Conservation (phyloP, 2,113 vertebrate genomes). For the Balaeniceps rex region DNA sequence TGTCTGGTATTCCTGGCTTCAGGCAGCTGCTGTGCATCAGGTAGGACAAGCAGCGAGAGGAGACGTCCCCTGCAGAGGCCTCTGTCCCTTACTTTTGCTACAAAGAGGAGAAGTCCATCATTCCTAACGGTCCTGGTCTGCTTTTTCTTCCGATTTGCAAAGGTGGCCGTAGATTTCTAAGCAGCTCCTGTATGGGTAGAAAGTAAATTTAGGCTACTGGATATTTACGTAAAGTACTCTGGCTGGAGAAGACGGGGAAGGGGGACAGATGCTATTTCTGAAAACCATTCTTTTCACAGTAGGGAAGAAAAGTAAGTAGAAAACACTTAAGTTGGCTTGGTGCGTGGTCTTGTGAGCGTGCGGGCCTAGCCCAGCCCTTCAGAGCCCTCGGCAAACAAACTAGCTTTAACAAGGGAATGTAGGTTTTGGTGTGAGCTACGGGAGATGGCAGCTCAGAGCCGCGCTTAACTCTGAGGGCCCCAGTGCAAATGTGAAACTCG, state of each 20-base stretch:
- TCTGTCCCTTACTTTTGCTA: background rate
- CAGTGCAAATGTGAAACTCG: rapidly evolving
- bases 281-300: background rate
- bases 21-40: background rate
- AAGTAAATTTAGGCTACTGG: background rate
- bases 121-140: constrained; percentile 33
- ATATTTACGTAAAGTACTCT: background rate
- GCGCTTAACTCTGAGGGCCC: background rate
- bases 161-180: constrained; percentile 74
- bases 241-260: background rate
- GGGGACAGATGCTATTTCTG: background rate
- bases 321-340: background rate
- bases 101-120: background rate
- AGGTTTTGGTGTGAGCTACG: background rate
- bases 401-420: background rate
- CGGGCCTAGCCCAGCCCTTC: background rate
- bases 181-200: constrained; percentile 68
- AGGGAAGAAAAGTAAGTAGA: background rate
- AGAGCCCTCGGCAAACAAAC: background rate
- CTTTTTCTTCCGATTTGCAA: constrained; percentile 66
- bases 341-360: rapidly evolving
- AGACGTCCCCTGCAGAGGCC: background rate
- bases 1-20: background rate
- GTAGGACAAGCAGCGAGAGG: background rate
- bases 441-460: background rate